Conservation (phyloP, 2,797 vertebrate genomes). For the Takifugu rubripes region DNA sequence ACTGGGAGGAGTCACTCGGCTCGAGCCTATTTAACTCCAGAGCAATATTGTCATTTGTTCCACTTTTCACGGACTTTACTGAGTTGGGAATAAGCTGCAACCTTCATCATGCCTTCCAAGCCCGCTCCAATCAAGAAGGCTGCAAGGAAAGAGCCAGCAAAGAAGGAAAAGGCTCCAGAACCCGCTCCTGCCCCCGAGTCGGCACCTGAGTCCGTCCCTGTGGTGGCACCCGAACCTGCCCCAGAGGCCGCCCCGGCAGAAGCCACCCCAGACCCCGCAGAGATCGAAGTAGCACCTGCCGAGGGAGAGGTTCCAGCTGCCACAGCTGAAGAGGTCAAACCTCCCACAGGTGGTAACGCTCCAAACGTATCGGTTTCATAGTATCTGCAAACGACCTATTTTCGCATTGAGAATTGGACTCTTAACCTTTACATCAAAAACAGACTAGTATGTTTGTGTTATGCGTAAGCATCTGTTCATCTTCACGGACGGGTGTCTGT, state of each 20-base stretch:
- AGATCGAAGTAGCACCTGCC: constrained; percentile 9
- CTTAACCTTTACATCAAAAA: constrained; percentile 5
- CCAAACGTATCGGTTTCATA: constrained; percentile 1
- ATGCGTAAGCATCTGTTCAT: constrained; percentile 12
- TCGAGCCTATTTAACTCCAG: constrained; percentile 60
- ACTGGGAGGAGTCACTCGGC: constrained; percentile 53
- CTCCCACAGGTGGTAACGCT: constrained; percentile 60
- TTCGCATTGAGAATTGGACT: constrained; percentile 3
- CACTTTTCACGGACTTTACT: constrained; percentile 58
- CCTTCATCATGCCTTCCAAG: constrained; percentile 81
- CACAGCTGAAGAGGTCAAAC: constrained; percentile 45
- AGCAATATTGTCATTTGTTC: constrained; percentile 56
- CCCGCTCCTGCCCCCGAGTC: constrained; percentile 44
- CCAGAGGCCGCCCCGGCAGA: constrained; percentile 31
- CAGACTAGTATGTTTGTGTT: neutral
- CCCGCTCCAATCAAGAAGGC: constrained; percentile 81
- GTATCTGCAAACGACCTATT: neutral
- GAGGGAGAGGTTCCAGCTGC: constrained; percentile 36
- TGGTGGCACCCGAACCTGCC: constrained; percentile 3
- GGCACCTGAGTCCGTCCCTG: constrained; percentile 29
- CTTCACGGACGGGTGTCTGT: constrained; percentile 19
- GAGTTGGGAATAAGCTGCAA: constrained; percentile 69
- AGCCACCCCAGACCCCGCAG: constrained; percentile 34
- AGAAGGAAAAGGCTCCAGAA: constrained; percentile 58
- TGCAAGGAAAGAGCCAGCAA: constrained; percentile 63